Percentiles rank a stretch among this genome's conserved stretches.
Conservation (phyloP, 1,140 invertebrate genomes). For the Diploscapter pachys region DNA sequence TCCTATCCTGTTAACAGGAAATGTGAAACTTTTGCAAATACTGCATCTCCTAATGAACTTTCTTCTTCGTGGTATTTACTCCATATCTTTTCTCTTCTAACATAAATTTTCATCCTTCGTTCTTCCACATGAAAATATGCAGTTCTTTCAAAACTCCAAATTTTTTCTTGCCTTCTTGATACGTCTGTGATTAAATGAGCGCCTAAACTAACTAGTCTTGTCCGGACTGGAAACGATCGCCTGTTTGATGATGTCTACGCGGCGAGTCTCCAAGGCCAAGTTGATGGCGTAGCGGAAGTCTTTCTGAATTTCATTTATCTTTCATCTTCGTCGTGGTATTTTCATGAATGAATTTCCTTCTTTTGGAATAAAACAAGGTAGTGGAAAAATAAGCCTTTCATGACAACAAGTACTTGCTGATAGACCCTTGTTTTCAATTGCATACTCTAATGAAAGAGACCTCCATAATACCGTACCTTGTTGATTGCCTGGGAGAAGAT, state of each 20-base stretch:
- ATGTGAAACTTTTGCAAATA: background rate
- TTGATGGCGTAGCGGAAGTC: conserved; percentile 52
- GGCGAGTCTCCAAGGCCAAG: conserved; percentile 48
- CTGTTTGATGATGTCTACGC: conserved; percentile 52
- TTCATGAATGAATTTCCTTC: too few species aligned
- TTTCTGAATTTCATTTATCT: background rate
- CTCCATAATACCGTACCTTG: background rate
- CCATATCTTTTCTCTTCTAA: too few species aligned
- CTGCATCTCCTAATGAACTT: background rate
- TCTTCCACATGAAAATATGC: too few species aligned
- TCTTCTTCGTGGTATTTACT: conserved; percentile 3
- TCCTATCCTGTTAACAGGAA: background rate
- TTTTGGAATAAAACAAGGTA: conserved; percentile 27
- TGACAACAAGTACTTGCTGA: too few species aligned
- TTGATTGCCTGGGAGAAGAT: conserved; percentile 78
- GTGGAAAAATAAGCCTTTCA: too few species aligned
- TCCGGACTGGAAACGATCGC: conserved; percentile 46
- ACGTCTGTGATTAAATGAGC: background rate
- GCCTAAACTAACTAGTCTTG: conserved; percentile 21
- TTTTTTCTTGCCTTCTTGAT: background rate
- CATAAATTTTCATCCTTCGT: too few species aligned
- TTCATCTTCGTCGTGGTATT: background rate
- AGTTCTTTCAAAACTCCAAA: background rate
- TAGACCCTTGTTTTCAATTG: background rate
- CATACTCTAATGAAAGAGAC: too few species aligned